phyloP scores from a whole-genome alignment of 1,140 invertebrate species.

The Thaumetopoea pityocampa region DNA sequence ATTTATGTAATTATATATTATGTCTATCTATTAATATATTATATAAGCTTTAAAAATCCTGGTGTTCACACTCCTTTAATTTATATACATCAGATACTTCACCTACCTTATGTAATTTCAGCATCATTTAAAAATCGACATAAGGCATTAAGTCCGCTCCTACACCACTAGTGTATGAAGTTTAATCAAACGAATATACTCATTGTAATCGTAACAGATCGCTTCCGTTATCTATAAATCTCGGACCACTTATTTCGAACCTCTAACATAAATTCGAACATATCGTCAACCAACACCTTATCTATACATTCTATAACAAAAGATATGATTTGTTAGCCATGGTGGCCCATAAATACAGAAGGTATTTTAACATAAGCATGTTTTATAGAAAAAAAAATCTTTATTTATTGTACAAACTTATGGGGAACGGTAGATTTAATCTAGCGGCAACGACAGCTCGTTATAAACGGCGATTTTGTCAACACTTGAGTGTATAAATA shows the following conservation, averaged over 20 bases:
- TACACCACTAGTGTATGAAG: too few relatives aligned
- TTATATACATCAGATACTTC: too few relatives aligned
- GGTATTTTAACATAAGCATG: conserved; percentile 26
- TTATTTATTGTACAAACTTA: conserved; percentile 45
- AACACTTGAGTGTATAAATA: background rate
- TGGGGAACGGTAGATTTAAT: conserved; percentile 18
- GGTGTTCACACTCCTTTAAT: too few relatives aligned
- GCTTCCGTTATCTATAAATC: background rate
- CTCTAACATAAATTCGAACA: conserved; percentile 51
- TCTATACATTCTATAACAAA: conserved; percentile 36
- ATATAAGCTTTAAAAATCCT: too few relatives aligned
- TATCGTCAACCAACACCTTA: conserved; percentile 43
- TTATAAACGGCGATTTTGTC: conserved; percentile 9
- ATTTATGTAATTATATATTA: too few relatives aligned
- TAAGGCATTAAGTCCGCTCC: too few relatives aligned
- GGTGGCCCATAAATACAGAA: conserved; percentile 44
- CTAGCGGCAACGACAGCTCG: background rate
- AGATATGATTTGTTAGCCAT: conserved; percentile 55
- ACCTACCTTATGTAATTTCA: too few relatives aligned
- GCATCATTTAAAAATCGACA: too few relatives aligned
- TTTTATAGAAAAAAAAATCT: conserved; percentile 40
- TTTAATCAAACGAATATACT: too few relatives aligned
- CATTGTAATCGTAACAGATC: background rate
- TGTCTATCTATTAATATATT: too few relatives aligned
- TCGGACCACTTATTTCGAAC: background rate